Conservation (phyloP, 2,888 invertebrate species). For the Acronicta psi region DNA sequence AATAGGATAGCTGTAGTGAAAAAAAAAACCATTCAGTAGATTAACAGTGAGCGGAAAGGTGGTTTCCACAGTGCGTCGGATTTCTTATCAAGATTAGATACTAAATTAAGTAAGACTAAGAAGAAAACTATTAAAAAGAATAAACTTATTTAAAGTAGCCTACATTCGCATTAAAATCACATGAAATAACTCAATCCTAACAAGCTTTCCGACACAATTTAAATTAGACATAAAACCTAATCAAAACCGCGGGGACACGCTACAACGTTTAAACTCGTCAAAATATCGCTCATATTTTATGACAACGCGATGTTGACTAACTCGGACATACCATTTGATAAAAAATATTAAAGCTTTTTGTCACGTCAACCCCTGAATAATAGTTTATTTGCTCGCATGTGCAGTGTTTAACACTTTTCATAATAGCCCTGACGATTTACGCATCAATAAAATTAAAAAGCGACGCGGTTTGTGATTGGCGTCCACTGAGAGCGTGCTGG, state of each 20-base stretch:
- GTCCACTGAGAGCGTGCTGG: conserved; percentile 32
- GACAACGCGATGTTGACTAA: conserved; percentile 42
- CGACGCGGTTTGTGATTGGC: conserved; percentile 43
- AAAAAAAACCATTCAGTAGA: no score
- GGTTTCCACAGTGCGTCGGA: no score
- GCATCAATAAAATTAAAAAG: conserved; percentile 72
- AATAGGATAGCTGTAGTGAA: no score
- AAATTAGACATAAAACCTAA: conserved; percentile 43
- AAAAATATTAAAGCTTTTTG: conserved; percentile 53
- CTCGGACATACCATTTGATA: conserved; percentile 43
- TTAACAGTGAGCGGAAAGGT: no score
- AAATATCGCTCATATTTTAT: conserved; percentile 44
- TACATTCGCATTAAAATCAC: background rate
- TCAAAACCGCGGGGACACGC: conserved; percentile 41
- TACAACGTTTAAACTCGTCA: conserved; percentile 41
- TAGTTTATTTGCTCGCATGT: conserved; percentile 44
- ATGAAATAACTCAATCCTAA: conserved; percentile 18
- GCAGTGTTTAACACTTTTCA: conserved; percentile 52
- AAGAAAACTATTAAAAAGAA: no score
- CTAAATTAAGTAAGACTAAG: no score
- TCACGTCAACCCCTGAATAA: conserved; percentile 48
- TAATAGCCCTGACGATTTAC: conserved; percentile 57
- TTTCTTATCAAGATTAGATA: no score
- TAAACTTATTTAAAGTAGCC: no score
- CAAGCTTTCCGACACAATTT: conserved; percentile 20